Percentiles rank a stretch among this genome's conserved stretches.
Conservation (phyloP, 2,888 invertebrate genomes). For the Hypercompe scribonia region DNA sequence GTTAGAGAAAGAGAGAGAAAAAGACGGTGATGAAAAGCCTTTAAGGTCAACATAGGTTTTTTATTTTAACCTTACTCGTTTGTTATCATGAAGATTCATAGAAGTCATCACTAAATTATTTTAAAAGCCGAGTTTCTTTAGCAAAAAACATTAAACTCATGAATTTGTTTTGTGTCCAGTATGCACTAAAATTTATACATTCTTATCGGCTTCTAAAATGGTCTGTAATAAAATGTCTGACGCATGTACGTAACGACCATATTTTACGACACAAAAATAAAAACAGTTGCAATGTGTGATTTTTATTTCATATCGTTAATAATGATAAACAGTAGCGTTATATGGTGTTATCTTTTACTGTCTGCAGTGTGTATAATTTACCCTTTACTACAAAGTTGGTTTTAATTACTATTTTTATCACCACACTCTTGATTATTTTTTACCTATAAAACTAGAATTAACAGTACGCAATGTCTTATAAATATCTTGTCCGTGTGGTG, state of each 20-base stretch:
- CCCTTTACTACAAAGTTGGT: background rate
- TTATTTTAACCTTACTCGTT: no score
- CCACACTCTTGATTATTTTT: background rate
- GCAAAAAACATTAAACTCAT: background rate
- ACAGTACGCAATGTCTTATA: background rate
- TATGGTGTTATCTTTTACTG: slow-evolving; percentile 1
- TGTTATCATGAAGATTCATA: background rate
- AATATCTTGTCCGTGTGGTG: no score
- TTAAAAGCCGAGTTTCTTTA: background rate
- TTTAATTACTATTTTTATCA: background rate
- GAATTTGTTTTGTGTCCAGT: background rate
- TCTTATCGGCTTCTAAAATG: slow-evolving; percentile 9
- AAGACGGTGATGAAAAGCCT: no score
- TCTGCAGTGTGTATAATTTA: background rate
- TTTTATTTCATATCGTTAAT: slow-evolving; percentile 41
- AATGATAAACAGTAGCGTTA: slow-evolving; percentile 13
- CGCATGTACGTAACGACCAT: slow-evolving; percentile 16
- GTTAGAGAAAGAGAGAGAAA: no score
- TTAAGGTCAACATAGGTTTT: no score
- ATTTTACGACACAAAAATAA: slow-evolving; percentile 32
- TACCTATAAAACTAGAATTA: background rate
- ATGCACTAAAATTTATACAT: background rate
- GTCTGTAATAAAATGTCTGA: slow-evolving; percentile 34
- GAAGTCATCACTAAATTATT: background rate
- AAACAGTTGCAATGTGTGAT: slow-evolving; percentile 27